A percentile compares a stretch with the other conserved stretches of the same genome.
Conservation (phyloP, 2,797 vertebrate species). For the Paratrypauchen microcephalus region DNA sequence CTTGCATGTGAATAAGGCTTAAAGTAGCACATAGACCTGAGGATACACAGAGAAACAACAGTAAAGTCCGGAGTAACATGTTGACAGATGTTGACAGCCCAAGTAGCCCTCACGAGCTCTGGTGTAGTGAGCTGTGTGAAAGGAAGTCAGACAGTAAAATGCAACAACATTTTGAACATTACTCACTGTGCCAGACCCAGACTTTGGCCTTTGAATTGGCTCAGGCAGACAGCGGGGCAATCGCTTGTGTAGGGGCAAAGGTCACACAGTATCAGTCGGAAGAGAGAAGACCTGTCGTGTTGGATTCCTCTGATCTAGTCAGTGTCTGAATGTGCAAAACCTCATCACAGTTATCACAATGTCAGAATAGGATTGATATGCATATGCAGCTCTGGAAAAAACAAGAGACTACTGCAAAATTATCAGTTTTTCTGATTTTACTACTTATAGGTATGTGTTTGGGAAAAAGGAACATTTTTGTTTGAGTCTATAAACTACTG, state of each 20-base stretch:
- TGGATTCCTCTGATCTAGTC: conserved; percentile 32
- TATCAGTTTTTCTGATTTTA: too few species aligned
- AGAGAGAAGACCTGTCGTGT: conserved; percentile 10
- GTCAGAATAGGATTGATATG: conserved; percentile 12
- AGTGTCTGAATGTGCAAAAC: conserved; percentile 22
- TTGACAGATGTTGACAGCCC: conserved; percentile 12
- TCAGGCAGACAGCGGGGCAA: conserved; percentile 74
- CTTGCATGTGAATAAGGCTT: conserved; percentile 45
- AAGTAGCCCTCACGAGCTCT: conserved; percentile 16
- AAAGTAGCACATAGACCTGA: conserved; percentile 64
- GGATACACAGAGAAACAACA: conserved; percentile 68
- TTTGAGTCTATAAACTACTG: too few species aligned
- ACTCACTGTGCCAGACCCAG: conserved; percentile 43
- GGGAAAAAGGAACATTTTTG: too few species aligned
- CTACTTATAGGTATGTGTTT: too few species aligned
- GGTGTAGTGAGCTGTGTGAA: conserved; percentile 34
- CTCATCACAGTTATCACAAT: conserved; percentile 23
- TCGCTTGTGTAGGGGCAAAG: conserved; percentile 64
- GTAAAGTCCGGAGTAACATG: conserved; percentile 65
- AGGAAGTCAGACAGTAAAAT: conserved; percentile 39
- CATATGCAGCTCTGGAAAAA: background rate
- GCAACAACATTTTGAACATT: conserved; percentile 42
- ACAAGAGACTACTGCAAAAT: too few species aligned
- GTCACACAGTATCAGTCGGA: conserved; percentile 52
- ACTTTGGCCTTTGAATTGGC: conserved; percentile 81